phyloP scores from a whole-genome alignment of 2,888 invertebrate species.

The Chrysina gloriosa region DNA sequence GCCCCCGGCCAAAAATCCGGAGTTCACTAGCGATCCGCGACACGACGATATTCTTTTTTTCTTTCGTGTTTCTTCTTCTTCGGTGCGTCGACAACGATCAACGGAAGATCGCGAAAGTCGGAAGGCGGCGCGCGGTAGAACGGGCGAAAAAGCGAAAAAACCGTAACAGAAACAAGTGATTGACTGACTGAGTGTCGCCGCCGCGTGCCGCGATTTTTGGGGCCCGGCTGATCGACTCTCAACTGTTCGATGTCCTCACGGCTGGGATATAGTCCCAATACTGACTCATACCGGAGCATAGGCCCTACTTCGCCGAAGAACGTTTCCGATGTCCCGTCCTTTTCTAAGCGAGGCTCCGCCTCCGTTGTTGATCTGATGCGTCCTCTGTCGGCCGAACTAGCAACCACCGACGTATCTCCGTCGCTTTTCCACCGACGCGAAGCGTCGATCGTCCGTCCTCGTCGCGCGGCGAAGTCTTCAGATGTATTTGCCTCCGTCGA shows the following conservation, averaged over 20 bases:
- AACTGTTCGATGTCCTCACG: constrained; percentile 37
- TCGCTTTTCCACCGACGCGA: constrained; percentile 65
- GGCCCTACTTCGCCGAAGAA: constrained; percentile 50
- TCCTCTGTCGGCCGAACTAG: constrained; percentile 57
- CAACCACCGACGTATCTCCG: constrained; percentile 55
- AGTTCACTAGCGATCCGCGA: no score
- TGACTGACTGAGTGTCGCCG: no score
- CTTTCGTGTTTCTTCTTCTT: no score
- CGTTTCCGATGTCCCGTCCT: constrained; percentile 23
- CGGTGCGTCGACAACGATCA: no score
- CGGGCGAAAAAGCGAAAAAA: no score
- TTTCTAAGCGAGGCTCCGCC: constrained; percentile 71
- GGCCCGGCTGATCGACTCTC: no score
- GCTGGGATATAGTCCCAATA: constrained; percentile 65
- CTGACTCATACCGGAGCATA: constrained; percentile 58
- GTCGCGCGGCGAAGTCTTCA: constrained; percentile 45
- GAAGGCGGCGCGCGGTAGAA: no score
- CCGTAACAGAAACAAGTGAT: no score
- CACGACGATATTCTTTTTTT: no score
- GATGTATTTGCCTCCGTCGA: constrained; percentile 48
- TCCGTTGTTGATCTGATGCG: constrained; percentile 67
- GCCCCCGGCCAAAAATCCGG: no score
- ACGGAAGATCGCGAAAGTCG: no score
- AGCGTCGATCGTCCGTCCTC: constrained; percentile 47
- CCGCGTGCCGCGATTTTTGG: no score